Evolutionary conservation across 1,140 invertebrate species (phyloP), one percentile per base, ranked within the genome.

Genomic region (Calephelis virginiensis): DNA sequence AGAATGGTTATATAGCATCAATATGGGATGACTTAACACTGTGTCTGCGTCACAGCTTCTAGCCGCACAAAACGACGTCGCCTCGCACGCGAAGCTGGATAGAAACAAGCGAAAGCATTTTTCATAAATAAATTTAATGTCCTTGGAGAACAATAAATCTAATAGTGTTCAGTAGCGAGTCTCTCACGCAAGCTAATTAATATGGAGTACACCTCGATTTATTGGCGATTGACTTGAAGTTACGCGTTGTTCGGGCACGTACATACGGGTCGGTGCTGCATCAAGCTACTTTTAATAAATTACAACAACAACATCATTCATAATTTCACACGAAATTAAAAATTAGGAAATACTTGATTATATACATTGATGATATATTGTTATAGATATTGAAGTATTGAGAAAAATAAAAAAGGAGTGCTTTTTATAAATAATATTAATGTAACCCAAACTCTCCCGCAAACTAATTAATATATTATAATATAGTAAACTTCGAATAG

Each of bases 131-230:
- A 76, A 86, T 81, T 89, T 83, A 86, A 86, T 78, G 70, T 72
- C 69, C 72, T 66, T 68, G 60, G 59, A 69, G 65, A 71, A 79
- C 71, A 79, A 79, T 87, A 89, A 86, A 86, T 89, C 77, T 71
- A 68, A 76, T 78, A 76, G 70, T 64, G 70, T 79, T 83, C 86
- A 76, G 86, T 85, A 86, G 86, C 86, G 68, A 68, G 66, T 68
- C 67, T 75, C 79, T 75, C 86, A 89, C 84, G 86, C 86, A 66
- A 89, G 72, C 84, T 86, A 89, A 89, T 89, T 89, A 89, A 89
- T 88, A 89, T 89, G 83, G 83, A 86, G 82, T 86, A 82, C 73
- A 71, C 70, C 64, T 83, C 82, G 84, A 89, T 89, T 89, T 89
- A 89, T 89, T 79, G 78, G 73, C 76, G 69, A 74, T 79, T 77